Evolutionary conservation across 2,888 invertebrate genomes (phyloP), one percentile per base, ranked within the genome.

Genomic region (Conistra vaccinii): DNA sequence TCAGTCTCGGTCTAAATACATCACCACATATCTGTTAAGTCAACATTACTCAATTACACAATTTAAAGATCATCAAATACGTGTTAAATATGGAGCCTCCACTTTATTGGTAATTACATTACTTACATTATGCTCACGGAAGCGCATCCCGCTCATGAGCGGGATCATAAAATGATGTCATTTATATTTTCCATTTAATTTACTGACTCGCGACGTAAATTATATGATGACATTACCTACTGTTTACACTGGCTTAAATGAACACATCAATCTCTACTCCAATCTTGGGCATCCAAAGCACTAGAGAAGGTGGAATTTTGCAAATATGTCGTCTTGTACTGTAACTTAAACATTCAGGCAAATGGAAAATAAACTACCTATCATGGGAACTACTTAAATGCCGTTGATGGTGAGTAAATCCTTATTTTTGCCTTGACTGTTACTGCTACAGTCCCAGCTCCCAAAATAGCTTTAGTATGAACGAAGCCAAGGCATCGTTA

Each of bases 1-100:
- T 91, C 90, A 89, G 93, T 92, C 92, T 92, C 92, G 92, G 90
- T 92, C 92, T 89, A 91, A 89, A 93, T 92, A 92, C 88, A 91
- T 87, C 87, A 91, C 88, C 88, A 86, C 85, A 92, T 86, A 92
- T 91, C 90, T 93, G 91, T 90, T 92, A 89, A 92, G 91, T 89
- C 84, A 85, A 88, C 84, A 89, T 90, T 89, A 90, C 86, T 89
- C 83, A 86, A 87, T 88, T 86, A 89, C 81, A 78, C 74, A 81
- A 80, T 82, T 81, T 83, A 76, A 67, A 69, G 65, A 77, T 69
- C 53, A 42, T 65, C 65, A 80, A 73, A 72, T 68, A 75, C 42
- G 60, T 62, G 55, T 62, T 66, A 69, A 69, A 45, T 63, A 48
- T 55, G 35, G 55, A 77, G 39, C 61, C 53, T 51, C 45, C 26